Percentiles rank a stretch among this genome's conserved stretches.
Evolutionary conservation across 1,140 invertebrate species (phyloP).

Genomic region (Lepidurus arcticus): DNA sequence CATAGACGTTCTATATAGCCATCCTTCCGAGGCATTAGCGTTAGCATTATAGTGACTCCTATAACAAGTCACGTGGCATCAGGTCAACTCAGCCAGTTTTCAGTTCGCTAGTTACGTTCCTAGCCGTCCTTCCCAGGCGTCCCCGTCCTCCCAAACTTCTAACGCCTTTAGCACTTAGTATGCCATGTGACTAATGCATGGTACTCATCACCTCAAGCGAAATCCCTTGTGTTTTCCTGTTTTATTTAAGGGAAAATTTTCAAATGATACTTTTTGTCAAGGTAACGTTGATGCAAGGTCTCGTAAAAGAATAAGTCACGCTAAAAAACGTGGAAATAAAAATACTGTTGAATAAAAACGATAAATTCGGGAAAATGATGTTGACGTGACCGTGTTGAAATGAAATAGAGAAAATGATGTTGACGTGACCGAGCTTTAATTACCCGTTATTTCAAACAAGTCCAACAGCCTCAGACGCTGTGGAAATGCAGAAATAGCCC

Average conservation of each 20-base stretch:
- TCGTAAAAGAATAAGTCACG: too few species aligned
- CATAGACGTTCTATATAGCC: not conserved
- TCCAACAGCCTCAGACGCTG: not conserved
- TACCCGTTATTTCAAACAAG: not conserved
- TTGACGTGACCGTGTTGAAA: not conserved
- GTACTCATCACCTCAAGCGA: too few species aligned
- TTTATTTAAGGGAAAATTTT: too few species aligned
- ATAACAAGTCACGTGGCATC: not conserved
- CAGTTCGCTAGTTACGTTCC: not conserved
- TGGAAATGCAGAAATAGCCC: conserved; percentile 3
- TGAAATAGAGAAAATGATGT: not conserved
- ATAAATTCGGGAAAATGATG: not conserved
- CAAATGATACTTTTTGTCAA: too few species aligned
- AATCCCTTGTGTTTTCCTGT: too few species aligned
- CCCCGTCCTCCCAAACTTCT: too few species aligned
- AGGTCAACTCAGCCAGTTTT: not conserved
- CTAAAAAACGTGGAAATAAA: too few species aligned
- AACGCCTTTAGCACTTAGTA: too few species aligned
- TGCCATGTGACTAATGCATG: too few species aligned
- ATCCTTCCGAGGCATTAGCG: not conserved
- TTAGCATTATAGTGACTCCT: not conserved
- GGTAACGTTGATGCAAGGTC: too few species aligned
- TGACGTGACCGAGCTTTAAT: not conserved
- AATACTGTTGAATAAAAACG: not conserved
- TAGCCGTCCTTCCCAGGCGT: not conserved